Base-by-base conservation (phyloP, 23 tunicate species). In the Phallusia fumigata region DNA sequence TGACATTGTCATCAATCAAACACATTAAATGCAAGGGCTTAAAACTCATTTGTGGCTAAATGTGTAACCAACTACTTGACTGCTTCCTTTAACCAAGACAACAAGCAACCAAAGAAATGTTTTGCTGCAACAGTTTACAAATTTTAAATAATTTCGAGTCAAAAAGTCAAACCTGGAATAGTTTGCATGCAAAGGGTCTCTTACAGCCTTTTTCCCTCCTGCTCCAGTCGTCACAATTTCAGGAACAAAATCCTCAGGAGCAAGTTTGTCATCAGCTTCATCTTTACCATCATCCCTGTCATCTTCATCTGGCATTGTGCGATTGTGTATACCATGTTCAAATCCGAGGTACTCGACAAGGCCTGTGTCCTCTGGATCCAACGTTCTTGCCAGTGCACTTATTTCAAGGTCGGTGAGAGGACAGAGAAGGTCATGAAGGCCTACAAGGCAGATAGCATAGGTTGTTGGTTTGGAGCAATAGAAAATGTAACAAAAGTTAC, bases 351-450 rank as follows among this genome's bases (percentile, higher is more conserved):
- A 92, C 33, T 87, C 90, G 33, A 92, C 77, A n/a, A 81, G n/a
- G 16, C 97, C 97, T 19, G 88, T 75, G 35, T 80, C 73, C 64
- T 83, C 91, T 50, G 97, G 97, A 76, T 92, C 97, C 44, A 92
- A 82, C n/a, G 77, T 83, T 40, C 52, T 64, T 11, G 77, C 72
- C 19, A 92, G 65, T 19, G 88, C 87, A 75, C 74, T 51, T 19
- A 92, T 44, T 72, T 92, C 97, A 33, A 92, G 78, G 32, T 87
- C 87, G 21, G 97, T 92, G 33, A 83, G 31, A 0, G 97, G 97
- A 35, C 91, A 92, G 0, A 51, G 72, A 0, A 92, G 74, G 53
- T 92, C 97, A 30, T 52, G 83, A 21, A 92, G 53, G 5, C 97
- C 97, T 92, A 81, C 36, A 31, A 74, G 30, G 32, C 6, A 65